phyloP scores from a whole-genome alignment of 2,888 invertebrate genomes.

The Lasioglossum malachurum region DNA sequence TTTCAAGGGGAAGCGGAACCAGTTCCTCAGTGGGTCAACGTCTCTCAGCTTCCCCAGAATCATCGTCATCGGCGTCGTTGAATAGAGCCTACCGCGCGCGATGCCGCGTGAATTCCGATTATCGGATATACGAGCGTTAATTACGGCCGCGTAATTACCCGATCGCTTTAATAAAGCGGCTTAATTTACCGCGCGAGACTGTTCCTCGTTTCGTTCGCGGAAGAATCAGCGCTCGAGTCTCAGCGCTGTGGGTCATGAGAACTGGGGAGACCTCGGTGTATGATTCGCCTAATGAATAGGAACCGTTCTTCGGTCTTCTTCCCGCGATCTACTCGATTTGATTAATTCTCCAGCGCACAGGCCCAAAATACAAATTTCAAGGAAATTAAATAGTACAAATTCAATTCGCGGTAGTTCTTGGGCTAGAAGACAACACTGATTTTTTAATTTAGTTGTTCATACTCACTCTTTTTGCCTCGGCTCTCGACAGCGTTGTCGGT shows the following conservation, averaged over 20 bases:
- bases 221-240: neutral
- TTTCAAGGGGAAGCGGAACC: conserved; percentile 83
- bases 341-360: neutral
- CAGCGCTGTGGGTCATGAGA: neutral
- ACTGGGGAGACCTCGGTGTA: neutral
- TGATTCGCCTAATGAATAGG: neutral
- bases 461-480: conserved; percentile 92
- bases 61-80: conserved; percentile 53
- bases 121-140: conserved; percentile 34
- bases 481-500: conserved; percentile 88
- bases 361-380: neutral
- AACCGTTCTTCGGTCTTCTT: neutral
- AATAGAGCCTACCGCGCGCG: conserved; percentile 45
- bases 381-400: neutral
- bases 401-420: neutral
- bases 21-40: conserved; percentile 84
- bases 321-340: neutral
- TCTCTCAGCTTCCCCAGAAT: conserved; percentile 72
- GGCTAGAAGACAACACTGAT: neutral
- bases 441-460: conserved; percentile 15
- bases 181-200: neutral
- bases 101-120: conserved; percentile 48
- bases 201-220: neutral
- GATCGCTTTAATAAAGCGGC: neutral
- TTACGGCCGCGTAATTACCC: conserved; percentile 36